Conservation (phyloP, 1,140 invertebrate genomes). For the Oedothorax gibbosus region DNA sequence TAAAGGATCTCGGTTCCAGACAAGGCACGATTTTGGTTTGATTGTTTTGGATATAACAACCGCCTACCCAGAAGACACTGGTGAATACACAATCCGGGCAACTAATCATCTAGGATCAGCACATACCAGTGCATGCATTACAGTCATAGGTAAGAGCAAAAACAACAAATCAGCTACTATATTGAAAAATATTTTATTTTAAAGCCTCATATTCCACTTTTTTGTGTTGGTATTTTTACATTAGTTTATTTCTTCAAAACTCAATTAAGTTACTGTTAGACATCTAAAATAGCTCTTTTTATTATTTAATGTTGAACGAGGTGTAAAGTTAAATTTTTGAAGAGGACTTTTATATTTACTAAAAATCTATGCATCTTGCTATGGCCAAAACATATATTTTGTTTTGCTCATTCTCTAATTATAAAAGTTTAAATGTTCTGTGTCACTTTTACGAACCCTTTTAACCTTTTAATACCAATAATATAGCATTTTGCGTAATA, state of each 20-base stretch:
- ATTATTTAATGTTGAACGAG: too few species aligned
- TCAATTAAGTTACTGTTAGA: neutral
- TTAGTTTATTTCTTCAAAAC: neutral
- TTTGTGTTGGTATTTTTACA: neutral
- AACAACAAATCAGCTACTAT: neutral
- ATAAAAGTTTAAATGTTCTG: too few species aligned
- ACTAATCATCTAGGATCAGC: constrained; percentile 93
- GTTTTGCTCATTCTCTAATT: too few species aligned
- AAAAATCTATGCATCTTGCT: too few species aligned
- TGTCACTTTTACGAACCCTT: too few species aligned
- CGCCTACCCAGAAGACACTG: constrained; percentile 81
- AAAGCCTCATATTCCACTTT: neutral
- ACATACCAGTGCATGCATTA: constrained; percentile 89
- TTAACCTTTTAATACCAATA: too few species aligned
- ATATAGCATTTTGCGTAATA: too few species aligned
- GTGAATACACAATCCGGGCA: constrained; percentile 91
- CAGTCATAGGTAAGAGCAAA: constrained; percentile 72
- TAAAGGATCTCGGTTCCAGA: constrained; percentile 82
- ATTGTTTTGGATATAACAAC: constrained; percentile 91
- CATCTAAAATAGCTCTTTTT: too few species aligned
- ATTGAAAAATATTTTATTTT: neutral
- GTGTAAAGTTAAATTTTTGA: too few species aligned
- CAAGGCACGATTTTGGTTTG: constrained; percentile 94
- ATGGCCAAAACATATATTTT: too few species aligned
- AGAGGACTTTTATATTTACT: too few species aligned